A percentile compares a stretch with the other conserved stretches of the same genome.
Conservation (phyloP, 1,140 invertebrate species). For the Hycleus phaleratus region DNA sequence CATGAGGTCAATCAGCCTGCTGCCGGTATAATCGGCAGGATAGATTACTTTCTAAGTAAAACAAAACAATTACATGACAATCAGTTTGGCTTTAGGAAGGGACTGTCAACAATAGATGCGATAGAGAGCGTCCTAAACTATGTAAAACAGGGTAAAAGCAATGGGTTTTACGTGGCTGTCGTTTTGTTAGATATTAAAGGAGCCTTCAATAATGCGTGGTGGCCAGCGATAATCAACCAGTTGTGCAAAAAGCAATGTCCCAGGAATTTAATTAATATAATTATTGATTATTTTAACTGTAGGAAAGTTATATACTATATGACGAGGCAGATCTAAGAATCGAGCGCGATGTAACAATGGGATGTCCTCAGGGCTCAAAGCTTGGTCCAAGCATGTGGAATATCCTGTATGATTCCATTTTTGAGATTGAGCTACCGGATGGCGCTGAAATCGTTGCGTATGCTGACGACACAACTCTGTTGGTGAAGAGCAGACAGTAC, state of each 20-base stretch:
- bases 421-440: no score
- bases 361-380: no score
- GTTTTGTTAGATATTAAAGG: constrained; percentile 60
- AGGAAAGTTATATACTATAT: no score
- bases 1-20: constrained; percentile 37
- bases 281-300: no score
- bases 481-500: neutral
- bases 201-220: no score
- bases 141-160: constrained; percentile 25
- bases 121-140: constrained; percentile 44
- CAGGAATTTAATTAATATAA: neutral
- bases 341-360: no score
- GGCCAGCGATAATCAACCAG: no score
- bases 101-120: constrained; percentile 33
- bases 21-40: constrained; percentile 18
- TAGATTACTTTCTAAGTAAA: neutral
- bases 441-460: neutral
- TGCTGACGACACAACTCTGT: neutral
- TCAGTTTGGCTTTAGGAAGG: constrained; percentile 26
- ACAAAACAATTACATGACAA: constrained; percentile 20
- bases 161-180: constrained; percentile 85
- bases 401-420: no score
- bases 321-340: no score
- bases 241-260: no score
- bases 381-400: no score